A percentile compares a stretch with the other conserved stretches of the same genome.
Evolutionary conservation across 2,888 invertebrate species (phyloP).

Genomic region (Zaprionus bogoriensis): DNA sequence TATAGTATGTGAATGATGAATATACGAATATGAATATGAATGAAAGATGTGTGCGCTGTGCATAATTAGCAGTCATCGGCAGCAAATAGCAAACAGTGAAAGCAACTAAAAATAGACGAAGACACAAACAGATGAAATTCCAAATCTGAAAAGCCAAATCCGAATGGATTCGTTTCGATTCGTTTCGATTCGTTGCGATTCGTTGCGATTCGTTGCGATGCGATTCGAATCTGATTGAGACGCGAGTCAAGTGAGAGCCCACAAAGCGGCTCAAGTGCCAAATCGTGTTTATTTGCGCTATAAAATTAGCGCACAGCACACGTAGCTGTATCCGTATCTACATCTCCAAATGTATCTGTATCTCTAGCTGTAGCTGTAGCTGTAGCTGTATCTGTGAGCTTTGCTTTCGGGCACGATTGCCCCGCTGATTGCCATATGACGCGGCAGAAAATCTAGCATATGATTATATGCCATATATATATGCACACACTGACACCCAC

Average conservation of each 20-base stretch:
- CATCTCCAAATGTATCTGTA: not conserved
- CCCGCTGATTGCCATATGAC: conserved; percentile 67
- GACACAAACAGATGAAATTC: not conserved
- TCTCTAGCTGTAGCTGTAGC: conserved; percentile 1
- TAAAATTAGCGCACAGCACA: conserved; percentile 67
- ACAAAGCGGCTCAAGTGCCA: conserved; percentile 66
- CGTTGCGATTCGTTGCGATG: too few species aligned
- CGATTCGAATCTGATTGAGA: not conserved
- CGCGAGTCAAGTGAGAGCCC: conserved; percentile 37
- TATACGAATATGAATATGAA: conserved; percentile 30
- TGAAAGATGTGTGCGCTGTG: conserved; percentile 27
- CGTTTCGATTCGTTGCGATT: too few species aligned
- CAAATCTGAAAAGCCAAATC: not conserved
- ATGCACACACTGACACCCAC: conserved; percentile 7
- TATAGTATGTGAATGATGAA: too few species aligned
- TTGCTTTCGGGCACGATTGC: conserved; percentile 60
- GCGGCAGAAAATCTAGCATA: conserved; percentile 62
- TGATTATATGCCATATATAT: conserved; percentile 46
- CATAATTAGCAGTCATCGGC: conserved; percentile 67
- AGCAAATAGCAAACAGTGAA: conserved; percentile 46
- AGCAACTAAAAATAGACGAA: conserved; percentile 56
- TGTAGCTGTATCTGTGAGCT: conserved; percentile 28
- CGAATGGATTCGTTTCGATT: conserved; percentile 28
- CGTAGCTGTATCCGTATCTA: conserved; percentile 15
- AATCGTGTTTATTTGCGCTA: conserved; percentile 76